Base-by-base conservation (phyloP, 2,888 invertebrate genomes). In the Diarsia brunnea region DNA sequence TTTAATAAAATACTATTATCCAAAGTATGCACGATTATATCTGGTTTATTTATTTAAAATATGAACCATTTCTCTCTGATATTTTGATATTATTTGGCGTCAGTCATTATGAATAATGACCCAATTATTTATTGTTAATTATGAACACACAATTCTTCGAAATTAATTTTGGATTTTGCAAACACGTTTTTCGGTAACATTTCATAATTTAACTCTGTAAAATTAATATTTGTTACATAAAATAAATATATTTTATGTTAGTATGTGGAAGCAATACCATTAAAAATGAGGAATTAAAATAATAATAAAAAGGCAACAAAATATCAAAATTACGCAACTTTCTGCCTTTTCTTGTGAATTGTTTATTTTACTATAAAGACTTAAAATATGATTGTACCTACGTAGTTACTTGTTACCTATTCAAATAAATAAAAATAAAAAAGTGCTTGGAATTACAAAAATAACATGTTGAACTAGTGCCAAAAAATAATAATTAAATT, bases 71-170 rank as follows among this genome's bases (percentile, higher is more conserved):
- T 60, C 0, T 38, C 16, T 79, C n/a, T 60, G 69, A 74, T 63
- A 69, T 84, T 79, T 79, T 81, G 45, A 51, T 74, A 84, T 45
- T 65, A 70, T 61, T 55, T 38, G 31, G 14, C n/a, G 61, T 67
- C 49, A 61, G 60, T 60, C 61, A 60, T 63, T 53, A 51, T 81
- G 45, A 84, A 73, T 84, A 38, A 81, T 68, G 63, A 31, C 12
- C 51, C 27, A 43, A 60, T 73, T 65, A 61, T 74, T 55, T 70
- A 70, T 60, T 65, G 58, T 79, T 70, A 21, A 60, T 31, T 8
- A 38, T 21, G 19, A 27, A 16, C 14, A 16, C 58, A 58, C 45
- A 53, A 63, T 78, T 49, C 16, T 58, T 51, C 4, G 31, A 58
- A 10, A 64, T 51, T 38, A 51, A 55, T 43, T 43, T 47, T 53